Conservation (phyloP, 2,797 vertebrate species). For the Leptoclinus maculatus region DNA sequence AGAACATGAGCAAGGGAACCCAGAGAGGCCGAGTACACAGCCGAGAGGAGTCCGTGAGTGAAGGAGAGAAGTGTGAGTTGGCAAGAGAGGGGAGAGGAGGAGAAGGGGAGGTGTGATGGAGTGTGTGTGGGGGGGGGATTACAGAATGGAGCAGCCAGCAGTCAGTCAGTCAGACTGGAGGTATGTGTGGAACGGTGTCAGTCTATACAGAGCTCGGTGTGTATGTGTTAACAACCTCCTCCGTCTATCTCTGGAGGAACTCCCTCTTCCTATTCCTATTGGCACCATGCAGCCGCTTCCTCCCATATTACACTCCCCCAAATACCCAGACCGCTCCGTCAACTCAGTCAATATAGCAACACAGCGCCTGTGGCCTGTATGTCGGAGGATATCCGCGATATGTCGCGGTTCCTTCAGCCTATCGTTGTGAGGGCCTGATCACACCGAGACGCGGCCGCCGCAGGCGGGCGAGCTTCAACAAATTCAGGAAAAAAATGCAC, state of each 20-base stretch:
- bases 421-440: too few species aligned
- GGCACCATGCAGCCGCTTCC: slow-evolving; percentile 70
- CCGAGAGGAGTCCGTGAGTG: slow-evolving; percentile 26
- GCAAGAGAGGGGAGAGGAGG: slow-evolving; percentile 20
- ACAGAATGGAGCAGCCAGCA: slow-evolving; percentile 43
- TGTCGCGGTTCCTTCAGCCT: not conserved
- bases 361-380: not conserved
- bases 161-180: slow-evolving; percentile 37
- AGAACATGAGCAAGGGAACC: slow-evolving; percentile 64
- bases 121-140: slow-evolving; percentile 4
- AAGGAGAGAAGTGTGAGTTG: slow-evolving; percentile 58
- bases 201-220: slow-evolving; percentile 76
- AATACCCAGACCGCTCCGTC: slow-evolving; percentile 68
- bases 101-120: not conserved
- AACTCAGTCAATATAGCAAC: slow-evolving; percentile 39
- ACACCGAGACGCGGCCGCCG: too few species aligned
- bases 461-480: too few species aligned
- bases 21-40: slow-evolving; percentile 42
- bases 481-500: too few species aligned
- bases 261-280: slow-evolving; percentile 79
- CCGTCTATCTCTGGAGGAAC: slow-evolving; percentile 76
- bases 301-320: slow-evolving; percentile 43
- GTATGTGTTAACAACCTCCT: slow-evolving; percentile 74
- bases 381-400: not conserved
- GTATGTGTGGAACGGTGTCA: slow-evolving; percentile 78